Percentiles rank a stretch among this genome's conserved stretches.
Conservation (phyloP, 2,113 vertebrate species). For the Paralichthys olivaceus region DNA sequence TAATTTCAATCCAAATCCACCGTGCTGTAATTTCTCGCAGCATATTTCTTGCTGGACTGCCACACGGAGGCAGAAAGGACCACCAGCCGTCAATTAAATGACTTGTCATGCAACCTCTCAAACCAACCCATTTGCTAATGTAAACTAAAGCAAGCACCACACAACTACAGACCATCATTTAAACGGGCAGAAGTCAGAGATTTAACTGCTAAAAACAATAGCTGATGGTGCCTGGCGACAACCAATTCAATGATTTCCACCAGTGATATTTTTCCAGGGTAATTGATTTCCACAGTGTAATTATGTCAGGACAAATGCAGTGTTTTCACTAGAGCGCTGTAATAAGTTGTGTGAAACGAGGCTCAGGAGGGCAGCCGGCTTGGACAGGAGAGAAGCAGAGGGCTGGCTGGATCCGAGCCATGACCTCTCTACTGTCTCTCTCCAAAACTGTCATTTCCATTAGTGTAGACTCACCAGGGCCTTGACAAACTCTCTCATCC, state of each 20-base stretch:
- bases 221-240: constrained; percentile 45
- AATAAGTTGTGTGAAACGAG: constrained; percentile 66
- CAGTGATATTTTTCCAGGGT: constrained; percentile 55
- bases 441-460: constrained; percentile 79
- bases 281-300: constrained; percentile 70
- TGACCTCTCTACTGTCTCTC: constrained; percentile 73
- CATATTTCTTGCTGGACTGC: constrained; percentile 51
- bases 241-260: constrained; percentile 54
- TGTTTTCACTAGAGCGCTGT: constrained; percentile 46
- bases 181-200: constrained; percentile 45
- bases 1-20: constrained; percentile 79
- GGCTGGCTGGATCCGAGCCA: constrained; percentile 74
- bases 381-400: constrained; percentile 67
- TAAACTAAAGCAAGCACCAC: constrained; percentile 36
- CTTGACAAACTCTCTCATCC: constrained; percentile 71
- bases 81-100: constrained; percentile 57
- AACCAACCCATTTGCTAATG: constrained; percentile 52
- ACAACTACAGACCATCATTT: constrained; percentile 35
- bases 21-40: constrained; percentile 67
- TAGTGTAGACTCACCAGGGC: constrained; percentile 69
- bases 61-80: constrained; percentile 25
- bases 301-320: constrained; percentile 61
- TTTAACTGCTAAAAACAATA: constrained; percentile 67
- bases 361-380: constrained; percentile 67
- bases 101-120: constrained; percentile 59